Percentiles rank a stretch among this genome's conserved stretches.
These are phyloP conservation scores for Patella pellucida DNA, from an alignment of 2,888 invertebrate genomes.

Conservation along the genomic window DNA sequence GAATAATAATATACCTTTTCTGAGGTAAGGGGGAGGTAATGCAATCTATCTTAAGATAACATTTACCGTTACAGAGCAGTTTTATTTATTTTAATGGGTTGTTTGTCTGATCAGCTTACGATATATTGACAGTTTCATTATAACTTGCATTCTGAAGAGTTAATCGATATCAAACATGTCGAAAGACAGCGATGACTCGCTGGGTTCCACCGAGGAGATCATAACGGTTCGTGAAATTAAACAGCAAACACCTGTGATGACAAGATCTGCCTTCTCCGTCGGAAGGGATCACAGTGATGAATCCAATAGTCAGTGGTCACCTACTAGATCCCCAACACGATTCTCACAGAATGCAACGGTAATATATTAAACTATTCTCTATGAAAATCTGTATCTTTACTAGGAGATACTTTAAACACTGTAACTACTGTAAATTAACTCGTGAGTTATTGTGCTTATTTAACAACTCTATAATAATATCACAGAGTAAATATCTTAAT, in stretches of 20 bases:
- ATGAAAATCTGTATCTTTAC: too few relatives aligned
- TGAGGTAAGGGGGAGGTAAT: neutral
- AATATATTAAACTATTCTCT: too few relatives aligned
- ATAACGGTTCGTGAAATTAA: slow-evolving; percentile 34
- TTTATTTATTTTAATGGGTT: neutral
- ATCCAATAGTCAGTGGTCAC: slow-evolving; percentile 7
- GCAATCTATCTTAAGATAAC: neutral
- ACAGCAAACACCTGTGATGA: neutral
- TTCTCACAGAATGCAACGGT: too few relatives aligned
- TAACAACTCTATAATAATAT: too few relatives aligned
- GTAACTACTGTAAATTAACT: too few relatives aligned
- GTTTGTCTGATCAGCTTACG: too few relatives aligned
- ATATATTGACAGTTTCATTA: too few relatives aligned
- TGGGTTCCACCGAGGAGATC: slow-evolving; percentile 39
- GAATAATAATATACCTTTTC: neutral
- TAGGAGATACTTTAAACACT: too few relatives aligned
- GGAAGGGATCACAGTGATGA: slow-evolving; percentile 3
- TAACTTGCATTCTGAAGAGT: too few relatives aligned
- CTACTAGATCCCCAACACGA: neutral
- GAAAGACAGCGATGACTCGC: slow-evolving; percentile 32
- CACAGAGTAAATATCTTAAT: too few relatives aligned
- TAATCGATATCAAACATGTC: slow-evolving; percentile 24
- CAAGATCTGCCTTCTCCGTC: neutral
- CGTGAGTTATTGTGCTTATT: too few relatives aligned
- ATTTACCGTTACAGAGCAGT: neutral